phyloP scores from a whole-genome alignment of 1,140 invertebrate genomes.

The Macrobrachium nipponense region DNA sequence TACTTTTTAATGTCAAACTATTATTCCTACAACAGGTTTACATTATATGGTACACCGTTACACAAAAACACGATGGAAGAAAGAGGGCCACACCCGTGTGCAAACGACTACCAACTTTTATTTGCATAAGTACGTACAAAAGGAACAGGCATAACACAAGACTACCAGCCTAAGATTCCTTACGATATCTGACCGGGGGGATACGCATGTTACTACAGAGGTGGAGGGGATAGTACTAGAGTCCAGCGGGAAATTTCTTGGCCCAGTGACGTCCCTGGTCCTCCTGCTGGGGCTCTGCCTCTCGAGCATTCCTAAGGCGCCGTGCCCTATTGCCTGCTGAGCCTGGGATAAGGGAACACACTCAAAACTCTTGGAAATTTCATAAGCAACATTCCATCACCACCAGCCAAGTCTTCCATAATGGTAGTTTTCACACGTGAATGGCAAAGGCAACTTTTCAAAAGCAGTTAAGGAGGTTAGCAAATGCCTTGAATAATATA shows the following conservation, averaged over 20 bases:
- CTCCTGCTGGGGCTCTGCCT: not conserved
- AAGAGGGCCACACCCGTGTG: too few species aligned
- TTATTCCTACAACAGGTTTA: too few species aligned
- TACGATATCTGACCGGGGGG: too few species aligned
- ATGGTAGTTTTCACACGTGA: not conserved
- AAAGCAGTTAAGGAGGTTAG: too few species aligned
- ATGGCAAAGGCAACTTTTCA: not conserved
- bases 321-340: conserved; percentile 8
- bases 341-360: conserved; percentile 6
- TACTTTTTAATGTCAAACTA: too few species aligned
- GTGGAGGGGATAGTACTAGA: not conserved
- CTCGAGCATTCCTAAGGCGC: not conserved
- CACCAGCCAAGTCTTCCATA: not conserved
- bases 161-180: too few species aligned
- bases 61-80: too few species aligned
- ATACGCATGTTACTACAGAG: not conserved
- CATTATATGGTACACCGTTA: too few species aligned
- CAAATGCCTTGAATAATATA: too few species aligned
- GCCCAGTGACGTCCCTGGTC: conserved; percentile 11
- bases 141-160: too few species aligned
- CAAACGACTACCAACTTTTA: too few species aligned
- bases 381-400: not conserved
- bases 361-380: not conserved
- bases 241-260: conserved; percentile 7
- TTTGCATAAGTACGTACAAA: too few species aligned